phyloP scores from a whole-genome alignment of 2,888 invertebrate genomes.

The Epirrhoe tristata region DNA sequence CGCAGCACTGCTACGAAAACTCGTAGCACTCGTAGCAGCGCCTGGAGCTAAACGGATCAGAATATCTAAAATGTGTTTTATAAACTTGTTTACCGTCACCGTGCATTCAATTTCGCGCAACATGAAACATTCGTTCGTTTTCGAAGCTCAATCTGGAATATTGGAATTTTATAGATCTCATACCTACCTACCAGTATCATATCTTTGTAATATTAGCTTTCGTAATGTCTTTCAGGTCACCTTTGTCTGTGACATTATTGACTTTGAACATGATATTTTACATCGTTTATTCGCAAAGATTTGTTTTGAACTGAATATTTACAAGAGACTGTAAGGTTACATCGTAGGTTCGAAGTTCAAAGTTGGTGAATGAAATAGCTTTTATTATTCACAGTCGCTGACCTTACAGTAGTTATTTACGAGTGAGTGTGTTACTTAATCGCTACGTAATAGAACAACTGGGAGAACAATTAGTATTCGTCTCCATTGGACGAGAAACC shows the following conservation, averaged over 20 bases:
- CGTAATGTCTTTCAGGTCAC: constrained; percentile 23
- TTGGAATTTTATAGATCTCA: not conserved
- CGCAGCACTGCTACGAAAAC: constrained; percentile 19
- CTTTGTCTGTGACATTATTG: constrained; percentile 30
- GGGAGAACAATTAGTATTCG: constrained; percentile 23
- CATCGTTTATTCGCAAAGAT: not conserved
- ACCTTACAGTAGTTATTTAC: constrained; percentile 12
- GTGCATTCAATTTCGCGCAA: constrained; percentile 11
- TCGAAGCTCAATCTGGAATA: not conserved
- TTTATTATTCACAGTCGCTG: not conserved
- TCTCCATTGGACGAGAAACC: constrained; percentile 17
- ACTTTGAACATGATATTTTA: constrained; percentile 11
- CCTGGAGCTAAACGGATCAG: constrained; percentile 33
- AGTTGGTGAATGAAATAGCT: not conserved
- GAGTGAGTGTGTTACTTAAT: constrained; percentile 20
- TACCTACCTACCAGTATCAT: not conserved
- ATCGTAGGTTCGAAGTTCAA: not conserved
- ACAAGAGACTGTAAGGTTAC: too few relatives aligned
- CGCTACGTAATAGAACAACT: constrained; percentile 21
- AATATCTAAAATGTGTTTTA: constrained; percentile 38
- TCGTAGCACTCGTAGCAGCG: constrained; percentile 25
- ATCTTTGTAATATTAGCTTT: constrained; percentile 13
- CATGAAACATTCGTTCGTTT: constrained; percentile 16
- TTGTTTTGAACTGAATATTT: not conserved
- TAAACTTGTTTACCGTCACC: constrained; percentile 19